phyloP scores from a whole-genome alignment of 2,888 invertebrate species.

The Yponomeuta malinellus region DNA sequence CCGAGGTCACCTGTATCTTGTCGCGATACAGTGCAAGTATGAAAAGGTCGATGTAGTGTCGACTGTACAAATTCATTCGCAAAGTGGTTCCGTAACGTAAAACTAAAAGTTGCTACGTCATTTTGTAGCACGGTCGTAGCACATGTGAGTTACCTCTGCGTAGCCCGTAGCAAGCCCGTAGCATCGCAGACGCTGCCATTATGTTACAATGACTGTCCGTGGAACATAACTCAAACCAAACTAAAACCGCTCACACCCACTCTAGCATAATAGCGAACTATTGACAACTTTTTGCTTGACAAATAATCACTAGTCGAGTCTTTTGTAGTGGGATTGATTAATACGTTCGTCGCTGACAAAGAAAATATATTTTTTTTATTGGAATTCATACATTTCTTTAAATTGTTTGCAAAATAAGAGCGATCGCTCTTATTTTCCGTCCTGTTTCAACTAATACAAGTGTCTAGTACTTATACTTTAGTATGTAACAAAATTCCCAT shows the following conservation, averaged over 20 bases:
- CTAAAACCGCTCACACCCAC: conserved; percentile 56
- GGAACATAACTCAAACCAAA: neutral
- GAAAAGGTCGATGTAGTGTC: too few species aligned
- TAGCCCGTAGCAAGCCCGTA: neutral
- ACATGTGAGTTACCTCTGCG: neutral
- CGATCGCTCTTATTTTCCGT: too few species aligned
- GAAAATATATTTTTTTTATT: neutral
- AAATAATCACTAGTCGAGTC: conserved; percentile 18
- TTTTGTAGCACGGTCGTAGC: neutral
- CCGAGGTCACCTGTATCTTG: too few species aligned
- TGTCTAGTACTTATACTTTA: too few species aligned
- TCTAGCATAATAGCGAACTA: conserved; percentile 27
- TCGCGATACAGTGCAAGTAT: too few species aligned
- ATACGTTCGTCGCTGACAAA: conserved; percentile 24
- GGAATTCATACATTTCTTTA: neutral
- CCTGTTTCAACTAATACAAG: too few species aligned
- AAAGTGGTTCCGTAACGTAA: neutral
- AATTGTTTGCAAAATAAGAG: neutral
- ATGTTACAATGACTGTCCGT: too few species aligned
- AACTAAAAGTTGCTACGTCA: neutral
- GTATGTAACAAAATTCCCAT: too few species aligned
- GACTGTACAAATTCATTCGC: neutral
- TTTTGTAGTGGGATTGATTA: conserved; percentile 32
- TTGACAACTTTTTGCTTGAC: conserved; percentile 16
- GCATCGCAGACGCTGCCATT: neutral